Conservation (phyloP, 1,140 invertebrate genomes). For the Helicorthomorpha holstii region DNA sequence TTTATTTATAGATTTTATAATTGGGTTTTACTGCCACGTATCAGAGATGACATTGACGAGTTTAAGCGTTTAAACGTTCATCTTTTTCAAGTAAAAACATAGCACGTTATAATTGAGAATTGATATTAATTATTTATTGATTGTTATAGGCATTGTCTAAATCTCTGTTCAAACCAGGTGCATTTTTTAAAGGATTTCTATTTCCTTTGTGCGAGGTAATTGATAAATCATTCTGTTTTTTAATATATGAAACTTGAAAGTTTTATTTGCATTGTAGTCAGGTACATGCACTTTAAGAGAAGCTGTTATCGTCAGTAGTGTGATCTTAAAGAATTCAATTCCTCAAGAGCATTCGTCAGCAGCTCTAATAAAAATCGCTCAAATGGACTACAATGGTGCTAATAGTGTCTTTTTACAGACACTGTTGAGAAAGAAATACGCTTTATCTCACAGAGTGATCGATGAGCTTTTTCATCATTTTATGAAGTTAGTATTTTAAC, state of each 20-base stretch:
- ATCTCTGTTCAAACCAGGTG: slow-evolving; percentile 87
- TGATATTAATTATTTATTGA: background rate
- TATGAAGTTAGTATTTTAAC: slow-evolving; percentile 40
- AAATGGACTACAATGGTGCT: slow-evolving; percentile 96
- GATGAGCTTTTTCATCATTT: slow-evolving; percentile 95
- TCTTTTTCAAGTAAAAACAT: slow-evolving; percentile 51
- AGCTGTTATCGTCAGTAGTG: slow-evolving; percentile 85
- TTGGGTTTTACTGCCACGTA: slow-evolving; percentile 72
- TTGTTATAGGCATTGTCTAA: slow-evolving; percentile 56
- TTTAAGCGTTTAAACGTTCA: slow-evolving; percentile 95
- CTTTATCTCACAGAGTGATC: slow-evolving; percentile 83
- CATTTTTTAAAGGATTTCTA: slow-evolving; percentile 97
- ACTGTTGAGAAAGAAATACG: slow-evolving; percentile 96
- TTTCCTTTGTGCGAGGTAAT: slow-evolving; percentile 66
- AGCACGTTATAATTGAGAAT: too few relatives aligned
- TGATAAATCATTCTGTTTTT: background rate
- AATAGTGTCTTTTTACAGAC: slow-evolving; percentile 90
- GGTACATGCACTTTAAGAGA: slow-evolving; percentile 88
- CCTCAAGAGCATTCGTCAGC: slow-evolving; percentile 93
- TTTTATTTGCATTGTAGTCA: slow-evolving; percentile 32
- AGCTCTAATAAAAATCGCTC: slow-evolving; percentile 84
- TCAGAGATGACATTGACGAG: slow-evolving; percentile 87
- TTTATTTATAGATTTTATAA: slow-evolving; percentile 59
- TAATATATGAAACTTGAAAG: background rate
- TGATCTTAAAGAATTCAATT: slow-evolving; percentile 78